A percentile compares a stretch with the other conserved stretches of the same genome.
These are phyloP conservation scores for Sceloporus tristichus DNA, from an alignment of 2,113 vertebrate species.

Conservation along the genomic window DNA sequence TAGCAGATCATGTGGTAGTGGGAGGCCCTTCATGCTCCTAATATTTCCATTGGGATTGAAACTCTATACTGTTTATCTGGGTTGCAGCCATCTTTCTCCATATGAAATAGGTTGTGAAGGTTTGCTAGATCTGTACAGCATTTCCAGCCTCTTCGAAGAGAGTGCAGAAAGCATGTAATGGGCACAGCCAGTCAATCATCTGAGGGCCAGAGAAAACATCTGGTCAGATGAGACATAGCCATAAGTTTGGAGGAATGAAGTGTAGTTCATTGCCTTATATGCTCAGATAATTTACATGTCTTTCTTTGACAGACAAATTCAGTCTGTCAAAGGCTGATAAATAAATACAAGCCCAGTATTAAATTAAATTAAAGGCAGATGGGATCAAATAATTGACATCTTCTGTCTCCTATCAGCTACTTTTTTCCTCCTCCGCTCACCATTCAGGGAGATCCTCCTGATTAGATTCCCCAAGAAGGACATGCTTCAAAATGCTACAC, in stretches of 20 bases:
- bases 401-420: background rate
- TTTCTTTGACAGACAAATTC: background rate
- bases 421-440: background rate
- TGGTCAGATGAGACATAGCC: background rate
- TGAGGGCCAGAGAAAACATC: background rate
- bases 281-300: background rate
- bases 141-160: conserved; percentile 3
- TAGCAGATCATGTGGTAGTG: background rate
- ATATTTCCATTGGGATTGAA: background rate
- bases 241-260: background rate
- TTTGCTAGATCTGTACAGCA: background rate
- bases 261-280: background rate
- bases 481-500: background rate
- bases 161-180: background rate
- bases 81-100: background rate
- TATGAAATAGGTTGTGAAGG: background rate
- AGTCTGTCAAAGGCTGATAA: conserved; percentile 5
- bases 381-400: background rate
- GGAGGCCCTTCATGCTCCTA: too few species aligned
- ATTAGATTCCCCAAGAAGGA: background rate
- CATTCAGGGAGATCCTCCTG: background rate
- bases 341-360: background rate
- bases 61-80: background rate
- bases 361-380: background rate
- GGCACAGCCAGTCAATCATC: background rate